Evolutionary conservation across 2,888 invertebrate species (phyloP), one percentile per base, ranked within the genome.

Genomic region (Acrocyrtus sp.): DNA sequence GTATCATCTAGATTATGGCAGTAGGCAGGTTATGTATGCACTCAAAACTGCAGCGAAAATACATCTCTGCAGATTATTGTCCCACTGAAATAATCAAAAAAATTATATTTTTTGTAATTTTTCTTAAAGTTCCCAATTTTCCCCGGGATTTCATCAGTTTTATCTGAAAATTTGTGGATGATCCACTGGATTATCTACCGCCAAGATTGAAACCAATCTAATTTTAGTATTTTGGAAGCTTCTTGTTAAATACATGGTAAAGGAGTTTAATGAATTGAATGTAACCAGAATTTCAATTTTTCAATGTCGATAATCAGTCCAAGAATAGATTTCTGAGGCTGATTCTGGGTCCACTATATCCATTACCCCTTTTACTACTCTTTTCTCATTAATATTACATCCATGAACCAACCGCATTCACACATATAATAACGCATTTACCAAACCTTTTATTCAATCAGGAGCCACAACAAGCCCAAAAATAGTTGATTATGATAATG

Each of bases 251-350:
- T 41, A 17, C 8, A 17, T n/a, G 8, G 41, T 41, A n/a, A n/a
- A 21, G 12, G 48, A 22, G 17, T 19, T 39, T 41, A 56, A 56
- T 56, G 43, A 56, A 41, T 54, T 19, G 26, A 29, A 61, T 69
- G 68, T 41, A n/a, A n/a, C 47, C 45, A 60, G 68, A 68, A 68
- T 67, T 58, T 51, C 67, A 67, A 67, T 60, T n/a, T n/a, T n/a
- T n/a, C n/a, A n/a, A n/a, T n/a, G 50, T 51, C 10, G 58, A 51
- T 58, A 50, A 58, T 51, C 47, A n/a, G n/a, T n/a, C n/a, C n/a
- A n/a, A n/a, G n/a, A n/a, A n/a, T n/a, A n/a, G n/a, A n/a, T n/a
- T n/a, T n/a, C n/a, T n/a, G n/a, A n/a, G n/a, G n/a, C n/a, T n/a
- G n/a, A n/a, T n/a, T n/a, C n/a, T n/a, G n/a, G n/a, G n/a, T n/a